phyloP scores from a whole-genome alignment of 2,888 invertebrate species.

The Heteromurus nitidus region DNA sequence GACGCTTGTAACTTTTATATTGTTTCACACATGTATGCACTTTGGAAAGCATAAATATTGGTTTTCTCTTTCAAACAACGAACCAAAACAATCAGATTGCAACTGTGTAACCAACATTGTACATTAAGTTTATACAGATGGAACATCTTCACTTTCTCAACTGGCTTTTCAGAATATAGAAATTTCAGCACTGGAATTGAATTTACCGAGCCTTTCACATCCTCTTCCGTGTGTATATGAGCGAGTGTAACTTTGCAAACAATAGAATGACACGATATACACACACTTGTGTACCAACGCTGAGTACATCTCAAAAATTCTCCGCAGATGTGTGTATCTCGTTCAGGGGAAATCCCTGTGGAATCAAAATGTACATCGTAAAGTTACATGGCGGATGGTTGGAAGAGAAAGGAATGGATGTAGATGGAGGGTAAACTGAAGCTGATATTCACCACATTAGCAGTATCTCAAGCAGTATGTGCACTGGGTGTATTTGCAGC shows the following conservation, averaged over 20 bases:
- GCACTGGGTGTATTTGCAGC: no score
- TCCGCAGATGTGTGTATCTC: not conserved
- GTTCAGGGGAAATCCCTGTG: conserved; percentile 6
- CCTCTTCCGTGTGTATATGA: not conserved
- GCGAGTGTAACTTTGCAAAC: not conserved
- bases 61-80: not conserved
- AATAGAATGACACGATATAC: not conserved
- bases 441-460: no score
- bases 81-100: conserved; percentile 29
- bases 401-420: conserved; percentile 3
- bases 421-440: not conserved
- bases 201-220: conserved; percentile 13
- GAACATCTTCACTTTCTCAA: not conserved
- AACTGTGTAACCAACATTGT: not conserved
- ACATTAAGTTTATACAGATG: no score
- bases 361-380: conserved; percentile 9
- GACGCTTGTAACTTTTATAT: no score
- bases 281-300: not conserved
- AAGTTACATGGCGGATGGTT: not conserved
- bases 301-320: not conserved
- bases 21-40: conserved; percentile 3
- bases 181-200: conserved; percentile 13
- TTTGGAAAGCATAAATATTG: conserved; percentile 14
- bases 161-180: no score
- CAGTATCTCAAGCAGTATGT: no score